Percentiles rank a stretch among this genome's conserved stretches.
Conservation (phyloP, 2,113 vertebrate genomes). For the Thalassarche chlororhynchos region DNA sequence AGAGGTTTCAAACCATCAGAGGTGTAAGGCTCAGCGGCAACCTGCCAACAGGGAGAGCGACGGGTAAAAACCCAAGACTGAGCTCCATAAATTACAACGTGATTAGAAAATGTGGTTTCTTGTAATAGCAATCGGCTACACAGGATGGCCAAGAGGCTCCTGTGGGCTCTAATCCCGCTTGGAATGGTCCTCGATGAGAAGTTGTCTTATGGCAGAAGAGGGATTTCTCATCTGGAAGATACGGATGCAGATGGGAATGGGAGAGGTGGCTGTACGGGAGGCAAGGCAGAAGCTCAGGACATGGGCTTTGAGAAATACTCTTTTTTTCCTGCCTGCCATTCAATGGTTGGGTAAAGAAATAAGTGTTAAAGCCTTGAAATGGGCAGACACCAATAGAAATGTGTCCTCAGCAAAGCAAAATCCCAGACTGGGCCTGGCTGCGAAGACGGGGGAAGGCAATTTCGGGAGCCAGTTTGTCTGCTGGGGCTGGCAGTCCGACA, state of each 20-base stretch:
- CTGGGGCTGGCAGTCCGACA: background rate
- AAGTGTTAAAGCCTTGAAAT: background rate
- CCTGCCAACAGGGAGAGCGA: background rate
- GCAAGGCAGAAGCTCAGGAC: background rate
- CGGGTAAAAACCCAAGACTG: background rate
- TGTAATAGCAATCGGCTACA: background rate
- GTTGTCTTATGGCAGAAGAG: background rate
- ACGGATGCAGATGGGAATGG: background rate
- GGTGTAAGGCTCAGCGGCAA: background rate
- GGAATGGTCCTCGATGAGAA: background rate
- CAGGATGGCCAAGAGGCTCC: background rate
- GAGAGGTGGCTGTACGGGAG: background rate
- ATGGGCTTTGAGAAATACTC: background rate
- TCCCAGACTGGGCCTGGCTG: background rate
- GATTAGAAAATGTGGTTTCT: background rate
- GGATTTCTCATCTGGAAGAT: background rate
- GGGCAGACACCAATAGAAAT: background rate
- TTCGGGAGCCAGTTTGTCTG: slow-evolving; percentile 7
- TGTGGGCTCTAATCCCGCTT: background rate
- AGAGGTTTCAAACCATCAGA: slow-evolving; percentile 23
- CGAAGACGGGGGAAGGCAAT: background rate
- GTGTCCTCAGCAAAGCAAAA: background rate
- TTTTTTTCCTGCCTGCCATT: background rate
- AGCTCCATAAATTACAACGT: background rate
- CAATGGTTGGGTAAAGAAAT: background rate